phyloP scores from a whole-genome alignment of 2,888 invertebrate genomes.

The Orchesellides sinensis region DNA sequence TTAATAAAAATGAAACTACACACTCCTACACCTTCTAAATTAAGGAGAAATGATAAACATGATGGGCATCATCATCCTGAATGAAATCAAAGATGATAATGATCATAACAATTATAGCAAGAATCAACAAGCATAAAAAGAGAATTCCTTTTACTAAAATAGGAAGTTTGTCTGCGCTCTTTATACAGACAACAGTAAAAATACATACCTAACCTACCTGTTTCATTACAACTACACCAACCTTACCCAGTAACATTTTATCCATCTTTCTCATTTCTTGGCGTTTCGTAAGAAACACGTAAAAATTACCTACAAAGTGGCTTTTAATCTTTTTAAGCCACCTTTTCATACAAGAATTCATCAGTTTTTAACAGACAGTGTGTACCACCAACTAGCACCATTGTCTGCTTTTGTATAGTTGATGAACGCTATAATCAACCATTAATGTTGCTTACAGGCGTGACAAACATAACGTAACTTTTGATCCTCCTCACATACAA shows the following conservation, averaged over 20 bases:
- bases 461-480: constrained; percentile 35
- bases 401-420: not conserved
- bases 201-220: too few relatives aligned
- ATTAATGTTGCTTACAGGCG: constrained; percentile 33
- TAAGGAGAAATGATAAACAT: too few relatives aligned
- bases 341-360: not conserved
- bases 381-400: not conserved
- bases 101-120: not conserved
- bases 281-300: not conserved
- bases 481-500: constrained; percentile 2
- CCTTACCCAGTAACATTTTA: too few relatives aligned
- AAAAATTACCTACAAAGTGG: not conserved
- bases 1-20: too few relatives aligned
- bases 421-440: constrained; percentile 18
- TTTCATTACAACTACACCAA: too few relatives aligned
- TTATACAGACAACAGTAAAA: too few relatives aligned
- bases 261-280: constrained; percentile 2
- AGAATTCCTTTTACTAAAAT: too few relatives aligned
- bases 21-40: too few relatives aligned
- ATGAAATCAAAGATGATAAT: not conserved
- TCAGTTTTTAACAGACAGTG: not conserved
- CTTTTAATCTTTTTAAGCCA: constrained; percentile 3
- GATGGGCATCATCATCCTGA: too few relatives aligned
- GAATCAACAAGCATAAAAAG: not conserved
- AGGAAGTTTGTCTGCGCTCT: too few relatives aligned